Base-by-base conservation (phyloP, 2,113 vertebrate species). In the Cyanoliseus patagonus region DNA sequence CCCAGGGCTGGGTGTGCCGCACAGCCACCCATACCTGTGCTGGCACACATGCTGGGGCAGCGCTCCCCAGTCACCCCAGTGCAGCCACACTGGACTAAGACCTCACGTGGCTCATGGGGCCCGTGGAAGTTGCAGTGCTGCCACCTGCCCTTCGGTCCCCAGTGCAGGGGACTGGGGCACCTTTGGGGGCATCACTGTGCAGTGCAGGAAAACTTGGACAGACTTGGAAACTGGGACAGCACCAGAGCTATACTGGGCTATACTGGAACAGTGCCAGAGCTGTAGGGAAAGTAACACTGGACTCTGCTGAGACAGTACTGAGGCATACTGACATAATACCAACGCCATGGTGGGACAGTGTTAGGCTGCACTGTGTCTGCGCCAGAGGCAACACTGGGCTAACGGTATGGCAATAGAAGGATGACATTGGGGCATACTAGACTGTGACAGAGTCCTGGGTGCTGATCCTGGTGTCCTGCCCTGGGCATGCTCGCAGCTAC, bases 61-160 rank as follows among this genome's bases (percentile, higher is more conserved):
- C 0, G 0, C 9, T 6, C 6, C 8, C 25, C 52, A 5, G 41
- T 42, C 31, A 78, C 14, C 17, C 68, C 68, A 28, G 41, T 51
- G 41, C 37, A 70, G 15, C 14, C 47, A 31, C n/a, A 6, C 24
- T 37, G 68, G 44, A 3, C 37, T 53, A 31, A 73, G 59, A 35
- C 15, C 11, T 61, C 1, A 0, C 4, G 8, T 20, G 9, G 27
- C 11, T 46, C 1, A 0, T 9, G 9, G 25, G 8, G 24, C 11
- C 27, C 3, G 1, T 33, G 44, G 77, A 27, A 47, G 17, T 30
- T 23, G 55, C 15, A 72, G 1, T 28, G 41, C 59, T 78, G 75
- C 52, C 30, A 30, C 39, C 23, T 72, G 35, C 44, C 22, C 57
- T 52, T 53, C 1, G 0, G 9, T 63, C 22, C 41, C 17, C 46